Conservation (phyloP, 2,797 vertebrate species). For the Crocidura indochinensis region DNA sequence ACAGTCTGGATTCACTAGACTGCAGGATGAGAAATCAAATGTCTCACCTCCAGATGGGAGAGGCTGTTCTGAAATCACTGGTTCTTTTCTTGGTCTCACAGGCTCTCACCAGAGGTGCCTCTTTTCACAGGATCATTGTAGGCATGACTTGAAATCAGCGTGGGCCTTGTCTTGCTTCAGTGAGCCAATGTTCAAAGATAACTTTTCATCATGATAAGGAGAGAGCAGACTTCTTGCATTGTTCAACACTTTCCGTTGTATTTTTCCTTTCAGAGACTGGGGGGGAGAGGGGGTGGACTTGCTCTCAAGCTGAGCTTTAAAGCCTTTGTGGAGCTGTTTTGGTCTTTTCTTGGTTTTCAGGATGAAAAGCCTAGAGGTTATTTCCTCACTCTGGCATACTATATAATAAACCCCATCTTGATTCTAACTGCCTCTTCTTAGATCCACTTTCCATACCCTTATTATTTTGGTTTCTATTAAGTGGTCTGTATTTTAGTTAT, state of each 20-base stretch:
- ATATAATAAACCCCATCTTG: not conserved
- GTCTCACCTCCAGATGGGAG: not conserved
- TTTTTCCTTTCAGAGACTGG: not conserved
- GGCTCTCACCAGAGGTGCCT: not conserved
- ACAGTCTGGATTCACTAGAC: not conserved
- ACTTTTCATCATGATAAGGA: constrained; percentile 88
- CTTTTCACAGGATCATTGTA: constrained; percentile 87
- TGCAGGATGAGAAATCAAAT: constrained; percentile 43
- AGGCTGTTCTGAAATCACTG: not conserved
- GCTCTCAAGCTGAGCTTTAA: not conserved
- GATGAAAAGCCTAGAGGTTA: not conserved
- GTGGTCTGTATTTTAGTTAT: no score
- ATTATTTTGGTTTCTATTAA: no score
- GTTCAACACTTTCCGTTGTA: constrained; percentile 93
- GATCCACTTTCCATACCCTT: no score
- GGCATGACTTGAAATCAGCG: constrained; percentile 93
- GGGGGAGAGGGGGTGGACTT: no score
- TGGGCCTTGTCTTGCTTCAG: constrained; percentile 93
- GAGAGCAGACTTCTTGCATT: constrained; percentile 88
- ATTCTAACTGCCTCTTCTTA: no score
- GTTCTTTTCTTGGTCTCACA: not conserved
- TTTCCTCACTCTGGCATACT: not conserved
- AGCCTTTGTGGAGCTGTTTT: not conserved
- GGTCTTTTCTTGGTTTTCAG: not conserved
- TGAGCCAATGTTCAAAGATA: constrained; percentile 89